These are phyloP conservation scores for Mormyrus iriodes DNA, from an alignment of 2,113 vertebrate species.

Conservation along the genomic window DNA sequence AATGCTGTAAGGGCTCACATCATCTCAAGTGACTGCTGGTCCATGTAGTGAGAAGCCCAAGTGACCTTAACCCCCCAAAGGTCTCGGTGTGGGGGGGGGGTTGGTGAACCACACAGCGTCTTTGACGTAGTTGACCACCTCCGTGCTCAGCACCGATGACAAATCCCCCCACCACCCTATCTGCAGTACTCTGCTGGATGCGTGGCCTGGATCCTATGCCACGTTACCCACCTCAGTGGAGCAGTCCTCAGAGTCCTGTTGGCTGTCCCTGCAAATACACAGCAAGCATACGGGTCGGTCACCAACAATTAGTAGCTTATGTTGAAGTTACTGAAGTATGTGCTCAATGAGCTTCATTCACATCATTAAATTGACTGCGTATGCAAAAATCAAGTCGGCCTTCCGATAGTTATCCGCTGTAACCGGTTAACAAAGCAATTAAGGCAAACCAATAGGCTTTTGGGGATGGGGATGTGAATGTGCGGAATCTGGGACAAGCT, in stretches of 20 bases:
- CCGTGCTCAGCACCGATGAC: background rate
- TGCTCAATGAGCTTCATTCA: background rate
- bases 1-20: background rate
- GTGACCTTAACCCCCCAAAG: background rate
- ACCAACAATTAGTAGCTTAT: background rate
- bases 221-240: slow-evolving; percentile 45
- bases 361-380: background rate
- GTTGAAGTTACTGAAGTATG: no score
- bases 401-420: background rate
- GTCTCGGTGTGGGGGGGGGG: background rate
- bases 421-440: background rate
- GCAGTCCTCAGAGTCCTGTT: slow-evolving; percentile 53
- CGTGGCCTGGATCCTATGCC: slow-evolving; percentile 35
- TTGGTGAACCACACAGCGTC: background rate
- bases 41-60: background rate
- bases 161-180: background rate
- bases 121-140: background rate
- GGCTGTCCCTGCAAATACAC: slow-evolving; percentile 48
- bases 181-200: slow-evolving; percentile 34
- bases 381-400: background rate
- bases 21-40: background rate
- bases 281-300: background rate
- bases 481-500: background rate
- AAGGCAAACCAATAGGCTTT: background rate
- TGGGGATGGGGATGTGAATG: background rate